Percentiles rank a stretch among this genome's conserved stretches.
Evolutionary conservation across 2,888 invertebrate genomes (phyloP).

Genomic region (Ethmia dodecea): DNA sequence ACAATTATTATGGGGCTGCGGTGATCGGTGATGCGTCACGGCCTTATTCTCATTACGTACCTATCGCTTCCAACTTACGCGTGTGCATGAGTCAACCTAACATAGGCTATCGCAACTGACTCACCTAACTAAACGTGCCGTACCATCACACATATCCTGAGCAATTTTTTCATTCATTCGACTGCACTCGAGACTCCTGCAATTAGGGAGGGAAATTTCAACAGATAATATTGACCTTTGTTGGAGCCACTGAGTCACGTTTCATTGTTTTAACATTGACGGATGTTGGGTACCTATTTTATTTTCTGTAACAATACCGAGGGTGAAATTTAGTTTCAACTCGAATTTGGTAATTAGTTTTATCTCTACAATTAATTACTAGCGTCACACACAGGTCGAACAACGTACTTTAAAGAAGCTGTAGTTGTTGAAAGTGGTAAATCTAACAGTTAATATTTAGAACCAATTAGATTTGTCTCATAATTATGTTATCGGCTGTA

Average conservation of each 20-base stretch:
- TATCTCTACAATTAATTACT: constrained; percentile 13
- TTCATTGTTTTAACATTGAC: not conserved
- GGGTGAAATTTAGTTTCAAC: constrained; percentile 1
- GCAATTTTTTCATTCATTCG: constrained; percentile 20
- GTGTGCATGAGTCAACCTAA: constrained; percentile 54
- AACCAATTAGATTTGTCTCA: too few species aligned
- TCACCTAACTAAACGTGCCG: constrained; percentile 30
- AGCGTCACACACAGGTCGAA: constrained; percentile 2
- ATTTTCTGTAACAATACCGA: too few species aligned
- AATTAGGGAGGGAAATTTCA: constrained; percentile 19
- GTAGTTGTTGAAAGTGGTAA: not conserved
- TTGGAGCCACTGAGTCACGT: constrained; percentile 4
- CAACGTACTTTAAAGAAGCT: too few species aligned
- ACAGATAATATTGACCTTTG: constrained; percentile 27
- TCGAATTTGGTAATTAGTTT: constrained; percentile 7
- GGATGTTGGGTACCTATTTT: too few species aligned
- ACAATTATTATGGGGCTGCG: constrained; percentile 30
- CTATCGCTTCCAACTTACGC: constrained; percentile 36
- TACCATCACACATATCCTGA: constrained; percentile 16
- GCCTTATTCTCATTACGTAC: constrained; percentile 42
- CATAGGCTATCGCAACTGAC: constrained; percentile 48
- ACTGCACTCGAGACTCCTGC: constrained; percentile 21
- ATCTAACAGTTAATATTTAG: not conserved
- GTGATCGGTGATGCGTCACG: constrained; percentile 50
- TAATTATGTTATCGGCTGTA: too few species aligned